These are phyloP conservation scores for Ellobius talpinus DNA, from an alignment of 2,113 vertebrate genomes.

Conservation along the genomic window DNA sequence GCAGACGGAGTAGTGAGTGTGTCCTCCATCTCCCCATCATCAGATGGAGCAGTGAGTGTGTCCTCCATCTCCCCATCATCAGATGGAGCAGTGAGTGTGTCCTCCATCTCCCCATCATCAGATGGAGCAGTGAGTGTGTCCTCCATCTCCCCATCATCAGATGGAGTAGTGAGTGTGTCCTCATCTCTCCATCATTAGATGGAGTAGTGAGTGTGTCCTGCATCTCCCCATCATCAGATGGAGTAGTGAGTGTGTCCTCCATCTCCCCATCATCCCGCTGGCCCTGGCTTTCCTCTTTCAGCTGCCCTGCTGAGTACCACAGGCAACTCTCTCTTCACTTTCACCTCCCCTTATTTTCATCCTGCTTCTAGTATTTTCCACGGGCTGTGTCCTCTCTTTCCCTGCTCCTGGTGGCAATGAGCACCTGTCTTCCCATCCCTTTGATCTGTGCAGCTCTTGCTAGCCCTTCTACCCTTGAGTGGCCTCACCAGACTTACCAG, in stretches of 20 bases:
- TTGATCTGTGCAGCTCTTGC: not conserved
- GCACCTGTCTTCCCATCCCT: not conserved
- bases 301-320: not conserved
- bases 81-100: not conserved
- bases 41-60: too few relatives aligned
- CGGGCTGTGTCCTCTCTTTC: not conserved
- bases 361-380: not conserved
- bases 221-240: fast-evolving
- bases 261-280: fast-evolving
- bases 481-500: too few relatives aligned
- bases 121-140: not conserved
- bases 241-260: not conserved
- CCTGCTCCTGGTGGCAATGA: fast-evolving
- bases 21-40: fast-evolving
- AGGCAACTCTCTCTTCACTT: not conserved
- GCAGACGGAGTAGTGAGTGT: not conserved
- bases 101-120: fast-evolving
- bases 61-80: fast-evolving
- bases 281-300: not conserved
- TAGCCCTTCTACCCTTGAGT: not conserved
- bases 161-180: not conserved
- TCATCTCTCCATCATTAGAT: fast-evolving
- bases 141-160: fast-evolving
- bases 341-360: too few relatives aligned
- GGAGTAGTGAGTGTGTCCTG: not conserved